Evolutionary conservation across 2,888 invertebrate species (phyloP), one percentile per base, ranked within the genome.

Genomic region (Cheilosia scutellata): DNA sequence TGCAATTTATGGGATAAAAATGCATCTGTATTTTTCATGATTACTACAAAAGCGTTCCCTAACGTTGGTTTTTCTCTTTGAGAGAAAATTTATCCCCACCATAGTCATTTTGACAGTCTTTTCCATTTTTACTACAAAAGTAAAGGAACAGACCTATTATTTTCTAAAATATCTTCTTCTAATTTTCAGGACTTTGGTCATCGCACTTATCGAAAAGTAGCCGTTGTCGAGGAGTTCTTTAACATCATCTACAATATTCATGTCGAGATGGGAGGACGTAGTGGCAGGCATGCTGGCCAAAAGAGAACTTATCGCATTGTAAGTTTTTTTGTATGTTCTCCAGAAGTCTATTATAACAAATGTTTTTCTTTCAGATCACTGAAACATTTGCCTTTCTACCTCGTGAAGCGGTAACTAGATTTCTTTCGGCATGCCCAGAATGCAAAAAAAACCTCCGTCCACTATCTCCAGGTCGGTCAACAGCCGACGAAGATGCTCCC

Each of bases 171-270:
- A 20, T 20, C 0, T 20, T 20, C 20, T 20, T 20, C 20, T 20
- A 4, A 37, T 37, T 58, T 95, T 94, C 94, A 96, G 96, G 95
- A 95, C 90, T 94, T 95, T 89, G 95, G 95, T 87, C 95, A 96
- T 78, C 95, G 96, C 70, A 95, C 96, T 16, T 98, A 96, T 93
- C 96, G 98, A 90, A 96, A 97, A 92, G 98, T 98, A 58, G 98
- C 98, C 0, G 96, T 98, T 44, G 98, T 98, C n/a, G 98, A 98
- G 93, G 97, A 98, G 91, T 98, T 98, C 94, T 98, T 98, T 92
- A 97, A 98, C 91, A 98, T 98, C 88, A 98, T 98, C 90, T 98
- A 98, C 93, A 96, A 96, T 65, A 97, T 98, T 16, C 98, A 98
- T 92, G 98, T 98, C 71, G 98, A 98, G 91, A 94, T 97, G 90